A percentile compares a stretch with the other conserved stretches of the same genome.
Conservation (phyloP, 2,888 invertebrate genomes). For the Pollenia labialis region DNA sequence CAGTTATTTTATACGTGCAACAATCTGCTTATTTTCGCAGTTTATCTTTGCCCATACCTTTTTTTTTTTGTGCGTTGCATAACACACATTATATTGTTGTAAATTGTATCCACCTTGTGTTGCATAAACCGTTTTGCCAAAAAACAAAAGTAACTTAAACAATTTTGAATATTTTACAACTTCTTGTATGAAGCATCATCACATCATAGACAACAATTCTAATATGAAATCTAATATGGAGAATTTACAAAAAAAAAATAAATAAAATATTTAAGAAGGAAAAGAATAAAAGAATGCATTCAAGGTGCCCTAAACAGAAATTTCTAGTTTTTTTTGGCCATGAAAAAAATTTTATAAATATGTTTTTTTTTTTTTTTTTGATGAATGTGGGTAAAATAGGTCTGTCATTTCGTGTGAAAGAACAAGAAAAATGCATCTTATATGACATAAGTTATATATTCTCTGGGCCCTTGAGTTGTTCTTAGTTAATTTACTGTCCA, state of each 20-base stretch:
- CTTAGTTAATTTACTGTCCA: no score
- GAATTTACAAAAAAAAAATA: no score
- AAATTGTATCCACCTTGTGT: constrained; percentile 21
- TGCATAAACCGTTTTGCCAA: constrained; percentile 14
- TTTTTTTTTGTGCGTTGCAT: not conserved
- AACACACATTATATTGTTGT: not conserved
- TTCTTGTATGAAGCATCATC: constrained; percentile 31
- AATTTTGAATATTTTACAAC: constrained; percentile 56
- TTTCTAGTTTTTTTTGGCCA: no score
- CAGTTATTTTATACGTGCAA: not conserved
- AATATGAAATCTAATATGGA: not conserved
- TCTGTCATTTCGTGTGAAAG: no score
- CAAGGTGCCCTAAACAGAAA: no score
- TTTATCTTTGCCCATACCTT: not conserved
- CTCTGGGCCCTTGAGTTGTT: no score
- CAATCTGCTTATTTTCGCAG: not conserved
- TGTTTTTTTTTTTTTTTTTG: no score
- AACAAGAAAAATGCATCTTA: no score
- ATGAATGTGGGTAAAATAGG: no score
- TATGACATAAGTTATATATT: no score
- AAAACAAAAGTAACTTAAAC: not conserved
- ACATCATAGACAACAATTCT: not conserved
- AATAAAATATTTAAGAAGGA: not conserved
- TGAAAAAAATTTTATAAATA: no score
- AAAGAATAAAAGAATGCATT: not conserved